A percentile compares a stretch with the other conserved stretches of the same genome.
These are phyloP conservation scores for Penaeus japonicus DNA, from an alignment of 1,140 invertebrate species.

Conservation along the genomic window DNA sequence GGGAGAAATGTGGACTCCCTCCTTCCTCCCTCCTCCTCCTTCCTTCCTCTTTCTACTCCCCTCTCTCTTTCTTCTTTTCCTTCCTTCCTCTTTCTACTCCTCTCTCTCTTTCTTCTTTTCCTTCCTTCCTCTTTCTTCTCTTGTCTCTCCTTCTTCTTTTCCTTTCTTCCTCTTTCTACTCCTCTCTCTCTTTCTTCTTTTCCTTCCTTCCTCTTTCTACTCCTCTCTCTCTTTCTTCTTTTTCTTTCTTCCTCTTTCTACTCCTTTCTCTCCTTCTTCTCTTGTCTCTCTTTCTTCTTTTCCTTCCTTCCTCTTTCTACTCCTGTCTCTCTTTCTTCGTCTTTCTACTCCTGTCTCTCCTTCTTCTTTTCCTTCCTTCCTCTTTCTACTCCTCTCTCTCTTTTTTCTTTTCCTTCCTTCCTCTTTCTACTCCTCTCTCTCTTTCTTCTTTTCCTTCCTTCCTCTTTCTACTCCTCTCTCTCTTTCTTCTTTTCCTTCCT, in stretches of 20 bases:
- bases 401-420: background rate
- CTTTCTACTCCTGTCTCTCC: too few relatives aligned
- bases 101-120: background rate
- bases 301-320: background rate
- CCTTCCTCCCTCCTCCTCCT: slow-evolving; percentile 9
- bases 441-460: background rate
- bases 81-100: background rate
- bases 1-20: background rate
- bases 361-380: too few relatives aligned
- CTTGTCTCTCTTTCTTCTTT: background rate
- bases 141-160: background rate
- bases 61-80: background rate
- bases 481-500: background rate
- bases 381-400: too few relatives aligned
- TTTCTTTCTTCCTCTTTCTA: background rate
- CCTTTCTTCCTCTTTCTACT: background rate
- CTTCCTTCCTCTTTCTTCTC: background rate
- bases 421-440: background rate
- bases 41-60: background rate
- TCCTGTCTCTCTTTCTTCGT: too few relatives aligned
- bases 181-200: background rate
- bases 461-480: background rate
- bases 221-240: background rate
- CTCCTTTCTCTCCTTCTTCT: background rate
- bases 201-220: background rate